Evolutionary conservation across 2,113 vertebrate genomes (phyloP), one percentile per base, ranked within the genome.

Genomic region (Stigmatopora argus): DNA sequence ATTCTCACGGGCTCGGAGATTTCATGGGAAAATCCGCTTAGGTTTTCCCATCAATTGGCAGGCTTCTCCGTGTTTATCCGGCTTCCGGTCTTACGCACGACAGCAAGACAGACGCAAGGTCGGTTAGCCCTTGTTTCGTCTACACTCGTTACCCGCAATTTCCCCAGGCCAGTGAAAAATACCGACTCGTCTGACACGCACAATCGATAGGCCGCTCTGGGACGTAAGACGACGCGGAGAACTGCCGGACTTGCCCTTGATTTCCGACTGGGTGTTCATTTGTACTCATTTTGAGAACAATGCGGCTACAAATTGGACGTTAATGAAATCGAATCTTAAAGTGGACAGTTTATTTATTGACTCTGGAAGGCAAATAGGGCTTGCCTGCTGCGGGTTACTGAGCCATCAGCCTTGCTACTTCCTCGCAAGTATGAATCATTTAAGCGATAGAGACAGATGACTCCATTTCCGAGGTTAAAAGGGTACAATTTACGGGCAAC

Each of bases 321-420:
- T 74, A 78, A 78, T 81, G 65, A 74, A 83, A 75, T 49, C 0
- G 62, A 61, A 61, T 69, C 51, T 71, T 49, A 41, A 76, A 69
- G 47, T 63, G 68, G 79, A 71, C 67, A 64, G 61, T 75, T 75
- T 72, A 80, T 84, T 85, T 88, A 86, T 86, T 83, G 85, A 75
- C 64, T 70, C 71, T 72, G 31, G 21, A 74, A 81, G 79, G 79
- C 66, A 78, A 80, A 85, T 83, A 71, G 66, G 55, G 38, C 55
- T 61, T 69, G 61, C 55, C 70, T 59, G 67, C 65, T 73, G 26
- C 31, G 75, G 78, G 76, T 70, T 80, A 69, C 64, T 61, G 64
- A 68, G 76, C 82, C 69, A 71, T 78, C 65, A 68, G 73, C 68
- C 67, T 19, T 55, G 44, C 44, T 47, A 68, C 70, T 59, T 53